Evolutionary conservation across 2,797 vertebrate species (phyloP), one percentile per base, ranked within the genome.

Genomic region (Chromis chromis): DNA sequence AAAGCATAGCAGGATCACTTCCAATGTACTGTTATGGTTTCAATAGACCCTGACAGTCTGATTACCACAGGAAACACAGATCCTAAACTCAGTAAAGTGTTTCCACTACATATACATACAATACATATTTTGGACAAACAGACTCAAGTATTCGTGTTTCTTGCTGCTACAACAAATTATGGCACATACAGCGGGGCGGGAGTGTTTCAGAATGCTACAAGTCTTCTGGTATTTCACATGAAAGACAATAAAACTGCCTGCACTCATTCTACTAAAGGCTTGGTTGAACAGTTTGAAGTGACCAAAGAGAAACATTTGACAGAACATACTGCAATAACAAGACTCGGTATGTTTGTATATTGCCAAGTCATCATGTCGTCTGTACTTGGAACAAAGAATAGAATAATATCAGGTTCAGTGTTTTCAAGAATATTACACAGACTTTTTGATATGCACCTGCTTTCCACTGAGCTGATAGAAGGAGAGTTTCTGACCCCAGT

Each of bases 391-490:
- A 31, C 8, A 27, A 16, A 54, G 9, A 8, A 14, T 52, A 12
- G 28, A 24, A 4, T 49, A 16, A 6, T 54, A 56, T 50, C 2
- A 13, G 25, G 39, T 21, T 46, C 4, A 44, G 19, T 8, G 24
- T 68, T 24, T 60, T 44, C 2, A 36, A 10, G 8, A 11, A 10
- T n/a, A 22, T 60, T 27, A 10, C 6, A 39, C 31, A 46, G 22
- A 42, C 7, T 66, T 22, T 7, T 21, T 57, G n/a, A 54, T 54
- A 65, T 64, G 79, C 92, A 99, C 98, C 96, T 99, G 97, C 78
- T 99, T 99, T 79, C 98, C 98, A 91, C 98, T 99, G 48, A 99
- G 96, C 71, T 99, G 97, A 91, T 99, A 99, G 90, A 99, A 99
- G 65, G 98, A 98, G 87, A 99, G 95, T 76, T 94, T 98, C 91